These are phyloP conservation scores for Podarcis cretensis DNA, from an alignment of 2,113 vertebrate genomes.

Conservation along the genomic window DNA sequence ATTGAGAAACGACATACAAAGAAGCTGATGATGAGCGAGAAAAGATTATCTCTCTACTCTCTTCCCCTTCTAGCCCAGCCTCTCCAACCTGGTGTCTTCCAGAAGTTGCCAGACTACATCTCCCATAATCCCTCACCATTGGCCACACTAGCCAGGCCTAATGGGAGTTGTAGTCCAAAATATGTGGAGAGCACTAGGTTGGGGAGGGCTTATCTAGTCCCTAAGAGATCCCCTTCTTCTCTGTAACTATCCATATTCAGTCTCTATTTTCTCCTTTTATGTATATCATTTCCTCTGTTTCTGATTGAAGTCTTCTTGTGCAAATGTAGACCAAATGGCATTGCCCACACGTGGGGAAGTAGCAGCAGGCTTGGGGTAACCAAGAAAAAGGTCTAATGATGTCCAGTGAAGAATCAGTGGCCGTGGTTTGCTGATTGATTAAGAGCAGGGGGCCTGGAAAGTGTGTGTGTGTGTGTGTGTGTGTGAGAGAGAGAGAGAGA, in stretches of 20 bases:
- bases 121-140: neutral
- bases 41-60: neutral
- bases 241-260: slow-evolving; percentile 3
- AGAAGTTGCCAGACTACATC: neutral
- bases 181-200: neutral
- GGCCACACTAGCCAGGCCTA: neutral
- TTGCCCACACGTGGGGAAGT: too few relatives aligned
- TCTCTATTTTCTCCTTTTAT: rapidly evolving
- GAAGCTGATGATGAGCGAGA: neutral
- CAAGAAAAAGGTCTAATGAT: too few relatives aligned
- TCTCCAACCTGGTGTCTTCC: neutral
- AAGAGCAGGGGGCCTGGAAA: too few relatives aligned
- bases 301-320: neutral
- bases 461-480: too few relatives aligned
- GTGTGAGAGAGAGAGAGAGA: too few relatives aligned
- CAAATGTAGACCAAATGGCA: neutral
- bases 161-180: neutral
- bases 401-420: too few relatives aligned
- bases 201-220: neutral
- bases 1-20: neutral
- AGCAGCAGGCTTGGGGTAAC: too few relatives aligned
- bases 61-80: neutral
- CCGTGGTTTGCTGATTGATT: too few relatives aligned
- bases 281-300: neutral
- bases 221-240: neutral